Conservation (phyloP, 2,888 invertebrate genomes). For the Litoditis marina region DNA sequence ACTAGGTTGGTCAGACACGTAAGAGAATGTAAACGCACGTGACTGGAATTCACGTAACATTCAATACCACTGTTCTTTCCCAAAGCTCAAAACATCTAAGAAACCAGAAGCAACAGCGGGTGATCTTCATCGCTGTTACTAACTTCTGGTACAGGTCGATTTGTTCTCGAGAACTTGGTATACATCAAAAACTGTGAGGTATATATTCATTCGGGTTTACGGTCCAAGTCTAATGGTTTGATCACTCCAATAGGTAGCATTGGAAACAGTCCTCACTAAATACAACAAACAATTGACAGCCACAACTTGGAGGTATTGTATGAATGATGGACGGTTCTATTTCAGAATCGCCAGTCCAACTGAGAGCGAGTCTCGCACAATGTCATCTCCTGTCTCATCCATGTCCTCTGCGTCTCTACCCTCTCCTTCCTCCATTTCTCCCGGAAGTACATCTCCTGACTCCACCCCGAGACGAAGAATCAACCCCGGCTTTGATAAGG, state of each 20-base stretch:
- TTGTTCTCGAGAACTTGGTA: too few relatives aligned
- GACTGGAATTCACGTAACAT: too few relatives aligned
- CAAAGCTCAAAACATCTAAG: too few relatives aligned
- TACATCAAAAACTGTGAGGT: slow-evolving; percentile 7
- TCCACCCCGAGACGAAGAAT: slow-evolving; percentile 1
- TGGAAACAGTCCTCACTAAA: too few relatives aligned
- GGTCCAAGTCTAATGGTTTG: too few relatives aligned
- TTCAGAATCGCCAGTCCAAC: slow-evolving; percentile 27
- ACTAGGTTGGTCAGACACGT: too few relatives aligned
- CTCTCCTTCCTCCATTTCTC: slow-evolving; percentile 40
- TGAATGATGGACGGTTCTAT: neutral
- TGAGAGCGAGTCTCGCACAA: slow-evolving; percentile 10
- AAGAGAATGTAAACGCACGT: too few relatives aligned
- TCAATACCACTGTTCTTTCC: too few relatives aligned
- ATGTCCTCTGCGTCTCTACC: slow-evolving; percentile 35
- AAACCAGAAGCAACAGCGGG: too few relatives aligned
- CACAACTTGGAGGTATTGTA: slow-evolving; percentile 21
- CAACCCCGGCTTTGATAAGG: slow-evolving; percentile 15
- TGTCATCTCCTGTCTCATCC: slow-evolving; percentile 36
- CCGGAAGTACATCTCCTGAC: slow-evolving; percentile 39
- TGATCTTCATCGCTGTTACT: too few relatives aligned
- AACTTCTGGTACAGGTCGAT: too few relatives aligned
- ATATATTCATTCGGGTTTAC: slow-evolving; percentile 5
- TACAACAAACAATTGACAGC: slow-evolving; percentile 9
- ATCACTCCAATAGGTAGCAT: too few relatives aligned